Percentiles rank a stretch among this genome's conserved stretches.
Conservation (phyloP, 2,113 vertebrate genomes). For the Oncorhynchus masou region DNA sequence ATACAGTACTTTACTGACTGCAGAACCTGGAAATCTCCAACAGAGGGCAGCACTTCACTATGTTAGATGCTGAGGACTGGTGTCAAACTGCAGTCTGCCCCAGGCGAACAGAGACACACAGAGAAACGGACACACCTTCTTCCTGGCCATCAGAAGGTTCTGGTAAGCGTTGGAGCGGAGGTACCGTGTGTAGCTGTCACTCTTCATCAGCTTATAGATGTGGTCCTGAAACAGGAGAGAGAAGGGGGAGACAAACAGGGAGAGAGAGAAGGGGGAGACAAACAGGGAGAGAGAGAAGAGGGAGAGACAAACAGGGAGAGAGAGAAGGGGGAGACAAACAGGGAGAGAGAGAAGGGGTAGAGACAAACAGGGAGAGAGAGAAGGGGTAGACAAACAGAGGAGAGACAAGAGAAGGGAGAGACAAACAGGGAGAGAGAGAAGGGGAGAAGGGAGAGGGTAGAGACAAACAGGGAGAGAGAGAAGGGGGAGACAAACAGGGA, state of each 20-base stretch:
- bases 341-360: background rate
- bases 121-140: conserved; percentile 78
- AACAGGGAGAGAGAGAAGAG: background rate
- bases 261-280: background rate
- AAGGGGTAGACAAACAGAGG: background rate
- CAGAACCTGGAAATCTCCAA: too few relatives aligned
- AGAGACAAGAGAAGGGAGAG: background rate
- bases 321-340: background rate
- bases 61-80: too few relatives aligned
- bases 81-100: too few relatives aligned
- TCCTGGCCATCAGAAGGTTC: conserved; percentile 93
- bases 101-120: conserved; percentile 40
- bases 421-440: background rate
- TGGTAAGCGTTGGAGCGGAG: conserved; percentile 96
- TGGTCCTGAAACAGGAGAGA: conserved; percentile 81
- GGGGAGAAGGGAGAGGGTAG: too few relatives aligned
- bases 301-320: background rate
- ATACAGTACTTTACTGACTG: background rate
- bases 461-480: too few relatives aligned
- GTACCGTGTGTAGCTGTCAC: conserved; percentile 95
- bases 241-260: background rate
- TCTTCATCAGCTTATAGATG: conserved; percentile 99
- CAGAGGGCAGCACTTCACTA: too few relatives aligned
- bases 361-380: background rate
- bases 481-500: background rate